These are phyloP conservation scores for Centruroides sculpturatus DNA, from an alignment of 1,140 invertebrate genomes.

Conservation along the genomic window DNA sequence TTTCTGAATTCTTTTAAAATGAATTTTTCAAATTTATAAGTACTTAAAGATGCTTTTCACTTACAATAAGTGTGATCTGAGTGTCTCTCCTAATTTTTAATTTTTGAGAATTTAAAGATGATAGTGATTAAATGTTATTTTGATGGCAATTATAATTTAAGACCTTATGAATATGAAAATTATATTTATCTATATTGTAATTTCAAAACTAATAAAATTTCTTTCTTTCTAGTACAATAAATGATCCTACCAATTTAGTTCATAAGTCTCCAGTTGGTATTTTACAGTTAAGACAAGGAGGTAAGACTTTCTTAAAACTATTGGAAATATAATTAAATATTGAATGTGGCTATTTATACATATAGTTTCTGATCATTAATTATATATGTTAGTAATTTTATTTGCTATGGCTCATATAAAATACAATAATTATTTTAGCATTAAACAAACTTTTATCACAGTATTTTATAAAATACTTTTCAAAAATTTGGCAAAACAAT, in stretches of 20 bases:
- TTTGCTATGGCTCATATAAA: too few species aligned
- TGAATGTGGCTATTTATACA: too few species aligned
- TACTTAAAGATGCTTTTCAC: not conserved
- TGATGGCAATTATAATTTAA: not conserved
- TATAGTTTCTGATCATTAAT: too few species aligned
- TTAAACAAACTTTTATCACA: too few species aligned
- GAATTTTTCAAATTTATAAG: not conserved
- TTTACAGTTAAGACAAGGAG: slow-evolving; percentile 36
- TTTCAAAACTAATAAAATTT: not conserved
- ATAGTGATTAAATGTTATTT: not conserved
- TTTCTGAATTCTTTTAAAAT: too few species aligned
- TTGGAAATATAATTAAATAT: too few species aligned
- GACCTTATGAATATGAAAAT: too few species aligned
- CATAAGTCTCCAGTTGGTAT: slow-evolving; percentile 78
- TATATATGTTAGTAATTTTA: too few species aligned
- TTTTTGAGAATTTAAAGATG: not conserved
- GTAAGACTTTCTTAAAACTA: slow-evolving; percentile 19
- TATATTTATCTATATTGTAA: not conserved
- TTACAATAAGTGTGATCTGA: not conserved
- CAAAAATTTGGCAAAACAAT: too few species aligned
- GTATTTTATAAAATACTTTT: too few species aligned
- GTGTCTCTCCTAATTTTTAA: not conserved
- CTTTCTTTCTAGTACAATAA: slow-evolving; percentile 35
- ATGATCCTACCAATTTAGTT: slow-evolving; percentile 71
- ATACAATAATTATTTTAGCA: too few species aligned